These are phyloP conservation scores for Aepyceros melampus DNA, from an alignment of 2,113 vertebrate species.

Conservation along the genomic window DNA sequence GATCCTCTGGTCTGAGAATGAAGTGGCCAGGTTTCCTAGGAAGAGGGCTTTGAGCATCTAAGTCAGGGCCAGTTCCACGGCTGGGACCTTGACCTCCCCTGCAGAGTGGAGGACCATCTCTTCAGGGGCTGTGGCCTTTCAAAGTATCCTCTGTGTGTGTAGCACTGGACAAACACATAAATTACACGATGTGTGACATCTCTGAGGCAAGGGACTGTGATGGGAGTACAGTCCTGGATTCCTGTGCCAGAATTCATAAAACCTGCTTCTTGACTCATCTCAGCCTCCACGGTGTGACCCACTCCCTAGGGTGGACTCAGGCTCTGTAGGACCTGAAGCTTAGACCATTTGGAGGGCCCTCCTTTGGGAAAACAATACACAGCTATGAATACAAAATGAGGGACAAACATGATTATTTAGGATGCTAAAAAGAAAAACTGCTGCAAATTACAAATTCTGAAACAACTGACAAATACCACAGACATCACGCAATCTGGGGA, in stretches of 20 bases:
- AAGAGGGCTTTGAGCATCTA: background rate
- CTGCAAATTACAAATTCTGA: background rate
- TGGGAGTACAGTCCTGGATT: background rate
- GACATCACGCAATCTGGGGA: background rate
- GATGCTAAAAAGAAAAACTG: background rate
- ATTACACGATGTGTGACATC: background rate
- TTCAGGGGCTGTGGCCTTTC: background rate
- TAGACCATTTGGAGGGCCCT: background rate
- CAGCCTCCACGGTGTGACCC: fast-evolving
- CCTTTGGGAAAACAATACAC: background rate
- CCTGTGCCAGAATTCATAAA: background rate
- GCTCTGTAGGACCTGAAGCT: background rate
- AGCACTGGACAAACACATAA: background rate
- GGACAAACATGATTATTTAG: background rate
- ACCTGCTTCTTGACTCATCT: background rate
- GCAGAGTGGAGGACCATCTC: background rate
- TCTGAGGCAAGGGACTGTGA: background rate
- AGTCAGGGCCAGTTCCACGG: background rate
- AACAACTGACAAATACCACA: background rate
- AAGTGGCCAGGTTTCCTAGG: background rate
- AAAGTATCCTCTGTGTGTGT: background rate
- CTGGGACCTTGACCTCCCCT: background rate
- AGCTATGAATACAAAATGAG: background rate
- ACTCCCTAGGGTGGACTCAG: background rate
- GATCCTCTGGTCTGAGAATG: background rate